Conservation (phyloP, 2,113 vertebrate genomes). For the Gymnogyps californianus region DNA sequence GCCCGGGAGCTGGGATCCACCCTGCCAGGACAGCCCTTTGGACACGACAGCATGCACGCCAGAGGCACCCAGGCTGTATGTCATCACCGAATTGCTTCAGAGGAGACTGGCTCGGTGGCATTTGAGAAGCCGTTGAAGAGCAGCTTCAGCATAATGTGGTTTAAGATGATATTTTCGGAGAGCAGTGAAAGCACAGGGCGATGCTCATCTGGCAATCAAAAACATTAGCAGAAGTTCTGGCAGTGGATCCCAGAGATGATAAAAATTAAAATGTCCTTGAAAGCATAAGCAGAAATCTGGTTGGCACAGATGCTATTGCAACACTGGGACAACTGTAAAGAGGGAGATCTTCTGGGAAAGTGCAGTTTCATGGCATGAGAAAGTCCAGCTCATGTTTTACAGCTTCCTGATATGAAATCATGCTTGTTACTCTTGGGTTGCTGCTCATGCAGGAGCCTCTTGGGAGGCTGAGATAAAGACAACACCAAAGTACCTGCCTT, state of each 20-base stretch:
- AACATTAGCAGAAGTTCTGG: constrained; percentile 17
- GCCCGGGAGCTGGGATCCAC: neutral
- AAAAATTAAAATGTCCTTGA: constrained; percentile 19
- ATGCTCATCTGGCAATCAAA: constrained; percentile 10
- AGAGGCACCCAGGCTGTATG: neutral
- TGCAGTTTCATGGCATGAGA: neutral
- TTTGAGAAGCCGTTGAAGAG: neutral
- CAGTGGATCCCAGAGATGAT: neutral
- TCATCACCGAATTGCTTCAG: neutral
- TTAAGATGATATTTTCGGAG: neutral
- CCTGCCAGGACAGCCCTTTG: neutral
- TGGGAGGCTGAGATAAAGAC: neutral
- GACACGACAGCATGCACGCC: neutral
- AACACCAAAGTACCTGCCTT: too few species aligned
- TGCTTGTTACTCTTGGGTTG: neutral
- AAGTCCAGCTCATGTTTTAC: neutral
- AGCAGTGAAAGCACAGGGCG: neutral
- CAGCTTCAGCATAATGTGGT: constrained; percentile 16
- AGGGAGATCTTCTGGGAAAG: neutral
- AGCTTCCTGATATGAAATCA: neutral
- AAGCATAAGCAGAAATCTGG: constrained; percentile 14
- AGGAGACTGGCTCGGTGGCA: neutral
- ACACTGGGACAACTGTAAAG: neutral
- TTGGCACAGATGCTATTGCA: neutral
- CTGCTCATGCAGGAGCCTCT: neutral